Conservation (phyloP, 30 jellyfish, hydroid and myxozoan species). For the Mastigias papua region DNA sequence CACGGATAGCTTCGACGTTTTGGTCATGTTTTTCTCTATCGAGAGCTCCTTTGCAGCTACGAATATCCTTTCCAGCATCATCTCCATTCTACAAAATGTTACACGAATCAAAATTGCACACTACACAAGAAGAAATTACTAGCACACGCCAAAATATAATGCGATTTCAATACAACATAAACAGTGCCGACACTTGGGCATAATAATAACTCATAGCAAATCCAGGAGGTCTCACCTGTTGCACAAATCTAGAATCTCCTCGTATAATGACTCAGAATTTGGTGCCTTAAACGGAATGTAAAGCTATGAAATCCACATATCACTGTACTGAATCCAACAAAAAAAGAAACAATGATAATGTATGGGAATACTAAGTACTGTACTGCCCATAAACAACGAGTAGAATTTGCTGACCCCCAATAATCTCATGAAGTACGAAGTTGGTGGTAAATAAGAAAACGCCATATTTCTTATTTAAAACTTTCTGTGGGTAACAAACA, state of each 20-base stretch:
- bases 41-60: conserved; percentile 2
- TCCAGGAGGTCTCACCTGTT: neutral
- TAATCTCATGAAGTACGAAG: too few relatives aligned
- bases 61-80: neutral
- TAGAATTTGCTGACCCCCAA: too few relatives aligned
- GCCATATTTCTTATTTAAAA: too few relatives aligned
- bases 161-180: too few relatives aligned
- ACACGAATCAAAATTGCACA: neutral
- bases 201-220: too few relatives aligned
- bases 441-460: too few relatives aligned
- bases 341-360: neutral
- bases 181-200: too few relatives aligned
- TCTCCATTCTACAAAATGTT: conserved; percentile 5
- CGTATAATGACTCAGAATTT: neutral
- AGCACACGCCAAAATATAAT: too few relatives aligned
- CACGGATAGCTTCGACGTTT: neutral
- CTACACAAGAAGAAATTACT: too few relatives aligned
- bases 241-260: neutral
- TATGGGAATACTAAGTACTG: neutral
- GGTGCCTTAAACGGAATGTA: neutral
- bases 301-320: neutral
- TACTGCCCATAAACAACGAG: too few relatives aligned
- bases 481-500: too few relatives aligned
- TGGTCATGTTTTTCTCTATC: neutral
- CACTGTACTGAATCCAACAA: neutral